A percentile compares a stretch with the other conserved stretches of the same genome.
Conservation (phyloP, 2,797 vertebrate species). For the Cryptoblepharus egeriae region DNA sequence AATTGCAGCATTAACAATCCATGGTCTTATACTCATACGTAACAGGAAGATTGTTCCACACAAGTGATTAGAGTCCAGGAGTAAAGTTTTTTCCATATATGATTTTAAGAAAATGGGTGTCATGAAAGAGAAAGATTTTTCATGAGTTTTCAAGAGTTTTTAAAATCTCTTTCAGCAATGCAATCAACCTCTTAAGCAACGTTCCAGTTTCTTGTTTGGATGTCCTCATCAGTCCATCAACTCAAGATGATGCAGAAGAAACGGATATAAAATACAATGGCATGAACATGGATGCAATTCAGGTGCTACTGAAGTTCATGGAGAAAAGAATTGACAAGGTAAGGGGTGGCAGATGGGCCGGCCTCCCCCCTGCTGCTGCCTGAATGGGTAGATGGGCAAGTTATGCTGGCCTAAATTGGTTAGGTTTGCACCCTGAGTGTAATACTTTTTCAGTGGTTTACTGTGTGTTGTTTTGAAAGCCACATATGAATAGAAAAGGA, state of each 20-base stretch:
- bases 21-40: background rate
- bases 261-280: slow-evolving; percentile 84
- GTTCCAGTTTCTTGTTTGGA: slow-evolving; percentile 93
- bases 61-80: background rate
- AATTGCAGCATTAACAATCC: background rate
- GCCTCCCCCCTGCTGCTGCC: too few relatives aligned
- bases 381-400: too few relatives aligned
- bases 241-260: slow-evolving; percentile 79
- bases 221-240: slow-evolving; percentile 87
- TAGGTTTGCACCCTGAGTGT: too few relatives aligned
- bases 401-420: too few relatives aligned
- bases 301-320: slow-evolving; percentile 92
- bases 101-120: slow-evolving; percentile 50
- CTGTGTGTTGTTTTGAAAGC: slow-evolving; percentile 14
- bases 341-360: slow-evolving; percentile 57
- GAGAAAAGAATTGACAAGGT: slow-evolving; percentile 98
- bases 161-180: slow-evolving; percentile 84
- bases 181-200: slow-evolving; percentile 97
- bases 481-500: background rate
- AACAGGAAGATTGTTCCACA: background rate
- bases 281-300: slow-evolving; percentile 91
- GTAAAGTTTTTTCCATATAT: slow-evolving; percentile 46
- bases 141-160: too few relatives aligned
- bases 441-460: background rate
- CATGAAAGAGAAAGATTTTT: slow-evolving; percentile 51